Conservation (phyloP, 2,797 vertebrate genomes). For the Odontamblyopus lacepedii region DNA sequence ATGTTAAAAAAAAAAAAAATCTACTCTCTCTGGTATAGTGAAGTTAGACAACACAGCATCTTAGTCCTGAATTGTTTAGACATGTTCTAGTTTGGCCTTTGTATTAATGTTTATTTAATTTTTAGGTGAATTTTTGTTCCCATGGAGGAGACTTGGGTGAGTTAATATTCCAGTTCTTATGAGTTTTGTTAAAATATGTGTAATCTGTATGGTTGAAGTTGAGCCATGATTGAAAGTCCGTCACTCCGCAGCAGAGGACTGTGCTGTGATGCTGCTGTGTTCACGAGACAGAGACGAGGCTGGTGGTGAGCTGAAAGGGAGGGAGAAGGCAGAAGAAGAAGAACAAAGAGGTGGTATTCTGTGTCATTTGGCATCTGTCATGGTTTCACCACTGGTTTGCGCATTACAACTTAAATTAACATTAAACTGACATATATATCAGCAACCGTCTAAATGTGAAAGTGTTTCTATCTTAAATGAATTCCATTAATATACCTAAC, state of each 20-base stretch:
- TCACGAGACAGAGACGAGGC: slow-evolving; percentile 25
- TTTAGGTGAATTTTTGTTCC: neutral
- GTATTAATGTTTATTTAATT: no score
- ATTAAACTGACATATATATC: neutral
- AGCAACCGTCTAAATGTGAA: no score
- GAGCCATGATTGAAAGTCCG: slow-evolving; percentile 6
- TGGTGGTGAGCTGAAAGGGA: slow-evolving; percentile 58
- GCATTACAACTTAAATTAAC: neutral
- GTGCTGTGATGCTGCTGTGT: slow-evolving; percentile 17
- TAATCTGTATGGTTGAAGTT: slow-evolving; percentile 19
- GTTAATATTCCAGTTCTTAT: neutral
- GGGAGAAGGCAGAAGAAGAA: slow-evolving; percentile 37
- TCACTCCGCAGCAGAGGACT: slow-evolving; percentile 1
- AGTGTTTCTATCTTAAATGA: no score
- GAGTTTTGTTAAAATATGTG: neutral
- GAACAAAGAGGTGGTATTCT: slow-evolving; percentile 21
- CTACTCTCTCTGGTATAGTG: no score
- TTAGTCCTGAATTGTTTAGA: no score
- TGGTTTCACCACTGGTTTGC: slow-evolving; percentile 22
- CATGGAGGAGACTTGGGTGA: neutral
- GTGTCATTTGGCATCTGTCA: slow-evolving; percentile 51
- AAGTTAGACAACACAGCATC: no score
- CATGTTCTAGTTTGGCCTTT: no score
- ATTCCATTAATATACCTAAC: no score
- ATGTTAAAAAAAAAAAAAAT: no score